Evolutionary conservation across 2,797 vertebrate genomes (phyloP).

Genomic region (Thamnophis elegans): DNA sequence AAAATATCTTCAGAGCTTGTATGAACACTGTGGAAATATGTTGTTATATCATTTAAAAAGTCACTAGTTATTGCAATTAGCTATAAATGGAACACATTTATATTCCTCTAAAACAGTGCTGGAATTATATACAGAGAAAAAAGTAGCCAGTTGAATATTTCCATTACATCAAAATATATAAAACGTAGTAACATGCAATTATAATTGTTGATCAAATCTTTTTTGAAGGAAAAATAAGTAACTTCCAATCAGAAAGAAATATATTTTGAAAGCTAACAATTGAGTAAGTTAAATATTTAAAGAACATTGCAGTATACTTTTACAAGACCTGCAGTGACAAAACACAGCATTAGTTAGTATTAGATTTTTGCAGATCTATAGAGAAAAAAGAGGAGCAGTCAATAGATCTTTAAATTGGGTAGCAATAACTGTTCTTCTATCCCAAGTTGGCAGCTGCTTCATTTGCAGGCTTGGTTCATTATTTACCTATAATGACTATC

Average conservation of each 20-base stretch:
- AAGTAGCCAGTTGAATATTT: constrained; percentile 27
- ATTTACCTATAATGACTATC: constrained; percentile 94
- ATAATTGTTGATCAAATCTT: constrained; percentile 57
- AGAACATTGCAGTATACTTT: constrained; percentile 78
- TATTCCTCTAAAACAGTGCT: constrained; percentile 31
- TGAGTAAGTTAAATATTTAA: constrained; percentile 89
- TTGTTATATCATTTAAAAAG: constrained; percentile 21
- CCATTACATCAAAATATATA: constrained; percentile 24
- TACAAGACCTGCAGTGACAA: constrained; percentile 86
- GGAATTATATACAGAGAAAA: constrained; percentile 34
- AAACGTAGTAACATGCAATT: constrained; percentile 61
- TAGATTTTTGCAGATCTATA: constrained; percentile 79
- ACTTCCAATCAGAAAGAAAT: constrained; percentile 71
- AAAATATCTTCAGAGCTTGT: constrained; percentile 31
- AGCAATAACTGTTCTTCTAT: constrained; percentile 78
- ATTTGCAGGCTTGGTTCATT: constrained; percentile 87
- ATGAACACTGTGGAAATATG: constrained; percentile 39
- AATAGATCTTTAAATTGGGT: constrained; percentile 83
- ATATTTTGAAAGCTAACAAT: constrained; percentile 92
- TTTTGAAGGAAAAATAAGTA: constrained; percentile 61
- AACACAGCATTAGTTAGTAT: constrained; percentile 77
- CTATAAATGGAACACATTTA: constrained; percentile 12
- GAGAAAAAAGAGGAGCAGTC: constrained; percentile 75
- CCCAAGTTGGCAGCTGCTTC: constrained; percentile 86
- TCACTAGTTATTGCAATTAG: background rate